Conservation (phyloP, 64 coral and sea anemone species). For the Actinia tenebrosa region DNA sequence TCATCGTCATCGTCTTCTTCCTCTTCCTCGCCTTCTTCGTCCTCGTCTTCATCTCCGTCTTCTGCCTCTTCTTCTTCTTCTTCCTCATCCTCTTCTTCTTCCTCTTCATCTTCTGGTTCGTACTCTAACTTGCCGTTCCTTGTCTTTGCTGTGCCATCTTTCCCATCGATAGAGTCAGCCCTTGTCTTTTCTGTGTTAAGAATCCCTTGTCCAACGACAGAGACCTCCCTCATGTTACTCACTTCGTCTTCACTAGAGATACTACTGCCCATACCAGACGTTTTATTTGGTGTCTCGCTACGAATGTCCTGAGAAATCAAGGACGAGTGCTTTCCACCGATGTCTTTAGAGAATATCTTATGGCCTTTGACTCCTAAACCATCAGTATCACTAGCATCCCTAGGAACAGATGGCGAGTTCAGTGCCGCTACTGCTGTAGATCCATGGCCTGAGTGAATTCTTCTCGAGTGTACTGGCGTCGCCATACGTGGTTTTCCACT, state of each 20-base stretch:
- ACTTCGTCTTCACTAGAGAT: conserved; percentile 20
- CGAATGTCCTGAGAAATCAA: neutral
- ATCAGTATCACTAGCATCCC: neutral
- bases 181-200: conserved; percentile 15
- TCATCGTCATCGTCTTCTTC: neutral
- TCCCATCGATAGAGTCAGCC: conserved; percentile 10
- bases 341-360: conserved; percentile 29
- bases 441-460: conserved; percentile 25
- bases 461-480: conserved; percentile 61
- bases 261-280: conserved; percentile 66
- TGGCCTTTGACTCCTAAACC: conserved; percentile 65
- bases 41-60: conserved; percentile 14
- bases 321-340: neutral
- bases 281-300: conserved; percentile 18
- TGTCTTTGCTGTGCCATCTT: neutral
- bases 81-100: conserved; percentile 18
- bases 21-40: conserved; percentile 35
- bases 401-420: neutral
- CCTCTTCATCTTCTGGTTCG: conserved; percentile 74
- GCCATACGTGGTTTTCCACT: conserved; percentile 84
- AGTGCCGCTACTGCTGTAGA: neutral
- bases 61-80: conserved; percentile 22
- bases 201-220: conserved; percentile 74
- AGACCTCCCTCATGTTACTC: conserved; percentile 47
- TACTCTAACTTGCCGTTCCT: conserved; percentile 45